Conservation (phyloP, 37 sponge, comb jelly and placozoan species). For the Chondrosia reniformis region DNA sequence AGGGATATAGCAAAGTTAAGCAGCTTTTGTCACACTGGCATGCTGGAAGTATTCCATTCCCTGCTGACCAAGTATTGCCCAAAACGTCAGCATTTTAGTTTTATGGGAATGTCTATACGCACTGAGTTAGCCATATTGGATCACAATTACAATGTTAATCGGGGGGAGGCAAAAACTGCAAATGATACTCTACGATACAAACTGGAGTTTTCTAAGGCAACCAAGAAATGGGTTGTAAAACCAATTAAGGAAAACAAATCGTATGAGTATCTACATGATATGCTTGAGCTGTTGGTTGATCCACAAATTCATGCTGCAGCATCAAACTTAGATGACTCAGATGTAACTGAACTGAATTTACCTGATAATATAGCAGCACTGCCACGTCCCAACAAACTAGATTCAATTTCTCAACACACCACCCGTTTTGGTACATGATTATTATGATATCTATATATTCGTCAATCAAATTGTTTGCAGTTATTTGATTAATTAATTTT, state of each 20-base stretch:
- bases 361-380: conserved; percentile 13
- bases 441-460: too few relatives aligned
- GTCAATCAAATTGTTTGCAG: too few relatives aligned
- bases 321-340: too few relatives aligned
- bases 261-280: not conserved
- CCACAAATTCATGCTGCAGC: too few relatives aligned
- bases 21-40: conserved; percentile 24
- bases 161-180: not conserved
- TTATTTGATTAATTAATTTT: too few relatives aligned
- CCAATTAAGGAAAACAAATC: conserved; percentile 10
- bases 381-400: not conserved
- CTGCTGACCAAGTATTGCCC: conserved; percentile 32
- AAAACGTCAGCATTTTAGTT: conserved; percentile 36
- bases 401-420: not conserved
- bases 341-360: not conserved
- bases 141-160: conserved; percentile 25
- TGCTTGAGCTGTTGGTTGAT: conserved; percentile 1
- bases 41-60: conserved; percentile 30
- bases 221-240: conserved; percentile 6
- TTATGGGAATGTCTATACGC: conserved; percentile 17
- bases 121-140: conserved; percentile 21
- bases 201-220: not conserved
- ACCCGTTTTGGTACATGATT: not conserved
- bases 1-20: not conserved
- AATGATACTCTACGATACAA: not conserved